These are phyloP conservation scores for Zoroaster sp. DNA, from an alignment of 53 echinoderm and acorn worm genomes.

Conservation along the genomic window DNA sequence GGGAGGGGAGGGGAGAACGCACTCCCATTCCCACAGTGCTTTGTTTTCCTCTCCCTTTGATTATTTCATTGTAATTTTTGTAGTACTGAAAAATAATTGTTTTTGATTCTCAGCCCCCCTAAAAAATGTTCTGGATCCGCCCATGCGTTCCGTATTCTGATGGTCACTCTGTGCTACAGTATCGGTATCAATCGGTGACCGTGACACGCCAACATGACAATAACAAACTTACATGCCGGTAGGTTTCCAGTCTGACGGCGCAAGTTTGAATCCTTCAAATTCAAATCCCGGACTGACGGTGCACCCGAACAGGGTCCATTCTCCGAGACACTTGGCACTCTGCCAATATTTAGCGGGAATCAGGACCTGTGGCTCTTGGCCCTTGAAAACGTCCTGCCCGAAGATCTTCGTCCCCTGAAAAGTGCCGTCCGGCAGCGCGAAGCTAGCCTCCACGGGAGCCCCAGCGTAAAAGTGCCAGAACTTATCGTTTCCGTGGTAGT, in stretches of 20 bases:
- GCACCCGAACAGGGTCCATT: slow-evolving; percentile 57
- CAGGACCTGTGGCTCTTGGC: slow-evolving; percentile 17
- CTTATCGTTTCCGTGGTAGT: slow-evolving; percentile 18
- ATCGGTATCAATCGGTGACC: too few species aligned
- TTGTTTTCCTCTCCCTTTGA: too few species aligned
- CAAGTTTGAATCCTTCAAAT: slow-evolving; percentile 11
- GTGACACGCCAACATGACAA: too few species aligned
- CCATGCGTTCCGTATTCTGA: too few species aligned
- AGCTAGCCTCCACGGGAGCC: slow-evolving; percentile 5
- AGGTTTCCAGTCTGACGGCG: slow-evolving; percentile 4
- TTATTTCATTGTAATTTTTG: too few species aligned
- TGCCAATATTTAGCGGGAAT: slow-evolving; percentile 41
- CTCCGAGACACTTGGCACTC: slow-evolving; percentile 26
- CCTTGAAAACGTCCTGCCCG: slow-evolving; percentile 17
- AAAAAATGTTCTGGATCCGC: too few species aligned
- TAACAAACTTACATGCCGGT: not conserved
- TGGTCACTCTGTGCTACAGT: too few species aligned
- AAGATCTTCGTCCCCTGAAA: not conserved
- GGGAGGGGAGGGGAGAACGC: too few species aligned
- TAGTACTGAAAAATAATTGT: too few species aligned
- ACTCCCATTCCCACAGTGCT: too few species aligned
- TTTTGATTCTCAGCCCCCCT: too few species aligned
- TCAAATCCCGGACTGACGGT: slow-evolving; percentile 50
- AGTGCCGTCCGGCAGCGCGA: slow-evolving; percentile 31
- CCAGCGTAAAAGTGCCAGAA: slow-evolving; percentile 52